Base-by-base conservation (phyloP, 2,888 invertebrate genomes). In the Mythimna loreyi region DNA sequence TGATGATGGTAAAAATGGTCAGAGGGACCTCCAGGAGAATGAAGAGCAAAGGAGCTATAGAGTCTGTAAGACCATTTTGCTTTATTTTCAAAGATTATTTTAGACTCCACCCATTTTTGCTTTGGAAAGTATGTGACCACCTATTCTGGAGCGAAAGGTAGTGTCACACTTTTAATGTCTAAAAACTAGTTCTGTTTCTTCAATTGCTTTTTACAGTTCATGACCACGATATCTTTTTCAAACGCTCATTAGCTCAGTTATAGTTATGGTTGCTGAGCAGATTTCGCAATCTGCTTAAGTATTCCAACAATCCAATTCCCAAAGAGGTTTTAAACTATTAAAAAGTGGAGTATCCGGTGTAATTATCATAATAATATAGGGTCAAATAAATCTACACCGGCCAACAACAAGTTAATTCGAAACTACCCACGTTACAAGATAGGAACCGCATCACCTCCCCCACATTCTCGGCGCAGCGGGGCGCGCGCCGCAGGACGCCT, bases 401-500 rank as follows among this genome's bases (percentile, higher is more conserved):
- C 40, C 7, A 47, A 53, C 16, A 73, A 64, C 64, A 67, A 63
- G 60, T 75, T 77, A 59, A 75, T 77, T 30, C 30, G 23, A 75
- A 80, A 66, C 65, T 70, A 80, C 58, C 50, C 36, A 57, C 62
- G 47, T 63, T 57, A 52, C 73, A 70, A 70, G 74, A 49, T 75
- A 66, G 43, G 61, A 75, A 81, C 71, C 61, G 56, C 64, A 25
- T 53, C 61, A 55, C 21, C 23, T 65, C 73, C 86, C 81, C 71
- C 72, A 86, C 89, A 93, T 93, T 92, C 92, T 88, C 85, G 53
- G 70, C 94, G 56, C 95, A 91, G 94, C 94, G 89, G 93, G 94
- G 89, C 91, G 92, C 90, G 86, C 94, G 86, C 95, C 78, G 91
- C 93, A 89, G 94, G 95, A 86, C 86, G 91, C 91, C 94, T 94